phyloP scores from a whole-genome alignment of 2,888 invertebrate species.

The Apeira syringaria region DNA sequence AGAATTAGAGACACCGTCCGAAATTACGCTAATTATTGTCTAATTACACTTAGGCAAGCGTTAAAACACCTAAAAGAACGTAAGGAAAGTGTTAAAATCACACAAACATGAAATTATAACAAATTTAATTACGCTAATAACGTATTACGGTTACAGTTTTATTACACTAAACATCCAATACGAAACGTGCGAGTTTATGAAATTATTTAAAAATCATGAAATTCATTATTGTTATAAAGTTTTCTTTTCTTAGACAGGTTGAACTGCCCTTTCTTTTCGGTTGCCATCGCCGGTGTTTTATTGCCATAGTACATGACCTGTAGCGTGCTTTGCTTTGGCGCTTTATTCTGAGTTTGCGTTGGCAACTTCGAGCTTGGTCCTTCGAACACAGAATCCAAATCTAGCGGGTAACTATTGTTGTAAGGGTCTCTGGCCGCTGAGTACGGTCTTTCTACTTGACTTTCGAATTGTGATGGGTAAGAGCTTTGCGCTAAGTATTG shows the following conservation, averaged over 20 bases:
- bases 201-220: constrained; percentile 56
- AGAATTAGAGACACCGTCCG: constrained; percentile 31
- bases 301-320: constrained; percentile 65
- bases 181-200: background rate
- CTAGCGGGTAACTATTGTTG: constrained; percentile 35
- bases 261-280: constrained; percentile 66
- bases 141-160: background rate
- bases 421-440: constrained; percentile 52
- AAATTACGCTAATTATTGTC: constrained; percentile 9
- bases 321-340: constrained; percentile 47
- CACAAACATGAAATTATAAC: background rate
- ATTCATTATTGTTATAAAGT: constrained; percentile 69
- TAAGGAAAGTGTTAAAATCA: constrained; percentile 6
- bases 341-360: constrained; percentile 41
- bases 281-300: constrained; percentile 41
- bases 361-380: constrained; percentile 34
- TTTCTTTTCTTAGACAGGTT: constrained; percentile 73
- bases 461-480: constrained; percentile 58
- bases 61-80: background rate
- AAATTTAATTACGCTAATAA: background rate
- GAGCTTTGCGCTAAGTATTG: constrained; percentile 64
- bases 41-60: constrained; percentile 6
- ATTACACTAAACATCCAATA: background rate
- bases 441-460: constrained; percentile 67
- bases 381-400: constrained; percentile 43